phyloP scores from a whole-genome alignment of 2,113 vertebrate genomes.

The Datnioides undecimradiatus region DNA sequence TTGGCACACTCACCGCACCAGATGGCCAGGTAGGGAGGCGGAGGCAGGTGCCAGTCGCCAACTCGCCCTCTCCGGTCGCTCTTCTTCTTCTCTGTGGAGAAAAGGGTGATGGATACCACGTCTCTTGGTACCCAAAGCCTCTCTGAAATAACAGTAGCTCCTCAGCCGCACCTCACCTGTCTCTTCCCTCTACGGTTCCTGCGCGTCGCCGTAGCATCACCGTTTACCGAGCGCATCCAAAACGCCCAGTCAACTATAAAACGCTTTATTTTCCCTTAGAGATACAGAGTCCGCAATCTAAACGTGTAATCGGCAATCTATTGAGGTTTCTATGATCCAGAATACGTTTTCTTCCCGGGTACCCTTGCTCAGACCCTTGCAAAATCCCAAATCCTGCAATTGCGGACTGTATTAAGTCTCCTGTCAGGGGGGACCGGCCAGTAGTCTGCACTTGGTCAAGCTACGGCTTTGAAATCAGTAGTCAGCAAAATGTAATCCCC shows the following conservation, averaged over 20 bases:
- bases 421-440: conserved; percentile 33
- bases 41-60: conserved; percentile 73
- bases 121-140: conserved; percentile 60
- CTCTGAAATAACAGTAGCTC: conserved; percentile 57
- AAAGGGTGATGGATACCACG: conserved; percentile 47
- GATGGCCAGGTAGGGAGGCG: conserved; percentile 78
- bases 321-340: conserved; percentile 30
- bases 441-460: conserved; percentile 60
- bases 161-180: conserved; percentile 82
- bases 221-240: conserved; percentile 63
- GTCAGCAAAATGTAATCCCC: conserved; percentile 72
- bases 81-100: conserved; percentile 47
- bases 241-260: conserved; percentile 67
- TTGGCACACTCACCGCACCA: conserved; percentile 81
- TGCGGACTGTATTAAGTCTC: conserved; percentile 62
- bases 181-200: conserved; percentile 70
- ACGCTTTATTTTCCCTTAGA: neutral
- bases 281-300: conserved; percentile 19
- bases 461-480: conserved; percentile 55
- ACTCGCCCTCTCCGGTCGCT: conserved; percentile 59
- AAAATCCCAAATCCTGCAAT: conserved; percentile 59
- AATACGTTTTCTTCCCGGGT: conserved; percentile 18
- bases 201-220: conserved; percentile 78
- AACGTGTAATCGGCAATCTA: conserved; percentile 18
- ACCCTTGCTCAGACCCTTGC: conserved; percentile 33